A percentile compares a stretch with the other conserved stretches of the same genome.
phyloP scores from a whole-genome alignment of 2,888 invertebrate genomes.

The Zygothrica quintamaculata region DNA sequence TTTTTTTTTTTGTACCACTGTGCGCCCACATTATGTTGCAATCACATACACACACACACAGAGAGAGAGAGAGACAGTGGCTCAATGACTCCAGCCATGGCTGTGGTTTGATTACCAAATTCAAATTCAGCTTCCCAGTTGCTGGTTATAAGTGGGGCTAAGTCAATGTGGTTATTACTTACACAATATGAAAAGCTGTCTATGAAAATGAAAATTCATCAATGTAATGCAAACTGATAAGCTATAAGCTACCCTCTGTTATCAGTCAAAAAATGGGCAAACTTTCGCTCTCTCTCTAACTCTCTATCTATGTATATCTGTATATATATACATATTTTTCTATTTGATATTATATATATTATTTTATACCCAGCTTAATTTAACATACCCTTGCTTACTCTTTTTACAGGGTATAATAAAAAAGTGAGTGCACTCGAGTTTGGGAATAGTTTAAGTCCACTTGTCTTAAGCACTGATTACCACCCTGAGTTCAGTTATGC shows the following conservation, averaged over 20 bases:
- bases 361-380: too few species aligned
- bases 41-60: too few species aligned
- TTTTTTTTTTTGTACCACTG: slow-evolving; percentile 39
- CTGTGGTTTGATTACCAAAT: slow-evolving; percentile 29
- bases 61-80: slow-evolving; percentile 5
- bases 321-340: not conserved
- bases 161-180: slow-evolving; percentile 53
- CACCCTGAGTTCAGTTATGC: slow-evolving; percentile 32
- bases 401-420: not conserved
- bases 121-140: slow-evolving; percentile 38
- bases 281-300: too few species aligned
- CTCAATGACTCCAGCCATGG: not conserved
- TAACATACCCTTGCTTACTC: not conserved
- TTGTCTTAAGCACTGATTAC: slow-evolving; percentile 33
- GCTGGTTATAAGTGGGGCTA: slow-evolving; percentile 35
- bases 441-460: slow-evolving; percentile 14
- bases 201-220: not conserved
- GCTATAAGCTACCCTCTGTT: too few species aligned
- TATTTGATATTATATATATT: not conserved
- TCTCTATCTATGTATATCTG: too few species aligned
- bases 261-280: too few species aligned
- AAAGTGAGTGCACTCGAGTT: slow-evolving; percentile 47
- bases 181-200: slow-evolving; percentile 36
- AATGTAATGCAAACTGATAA: not conserved
- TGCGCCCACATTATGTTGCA: slow-evolving; percentile 47